Evolutionary conservation across 35 echinoderm and acorn worm species (phyloP).

Genomic region (Lytechinus pictus): DNA sequence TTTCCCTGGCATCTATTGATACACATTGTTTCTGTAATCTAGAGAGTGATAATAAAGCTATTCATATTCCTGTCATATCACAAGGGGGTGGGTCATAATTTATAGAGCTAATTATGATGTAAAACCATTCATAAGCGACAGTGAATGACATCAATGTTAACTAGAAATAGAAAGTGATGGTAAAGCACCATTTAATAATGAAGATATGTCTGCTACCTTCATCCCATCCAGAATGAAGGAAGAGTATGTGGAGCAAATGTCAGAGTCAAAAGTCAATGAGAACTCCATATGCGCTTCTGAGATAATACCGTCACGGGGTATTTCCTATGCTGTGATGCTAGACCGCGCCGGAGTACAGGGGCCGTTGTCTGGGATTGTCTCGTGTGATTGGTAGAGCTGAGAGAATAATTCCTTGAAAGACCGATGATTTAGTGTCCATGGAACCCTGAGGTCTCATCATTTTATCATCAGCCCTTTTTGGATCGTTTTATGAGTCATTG

Average conservation of each 20-base stretch:
- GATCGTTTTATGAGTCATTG: not conserved
- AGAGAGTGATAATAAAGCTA: not conserved
- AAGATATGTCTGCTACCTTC: not conserved
- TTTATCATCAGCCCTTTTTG: not conserved
- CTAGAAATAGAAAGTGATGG: not conserved
- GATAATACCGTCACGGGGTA: slow-evolving; percentile 16
- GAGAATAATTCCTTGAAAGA: slow-evolving; percentile 4
- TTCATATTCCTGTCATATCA: not conserved
- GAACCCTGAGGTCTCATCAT: not conserved
- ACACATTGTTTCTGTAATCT: too few relatives aligned
- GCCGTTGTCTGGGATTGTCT: not conserved
- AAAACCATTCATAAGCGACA: not conserved
- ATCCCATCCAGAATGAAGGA: not conserved
- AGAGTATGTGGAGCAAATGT: not conserved
- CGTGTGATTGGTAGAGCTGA: not conserved
- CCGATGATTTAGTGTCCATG: slow-evolving; percentile 5
- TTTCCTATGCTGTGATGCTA: not conserved
- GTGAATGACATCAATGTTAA: not conserved
- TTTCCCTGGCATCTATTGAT: too few relatives aligned
- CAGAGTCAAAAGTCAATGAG: slow-evolving; percentile 18
- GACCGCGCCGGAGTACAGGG: not conserved
- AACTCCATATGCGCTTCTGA: not conserved
- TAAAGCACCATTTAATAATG: not conserved
- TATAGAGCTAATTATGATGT: not conserved
- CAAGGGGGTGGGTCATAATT: not conserved